Conservation (phyloP, 1,140 invertebrate genomes). For the Drosophila kikkawai region DNA sequence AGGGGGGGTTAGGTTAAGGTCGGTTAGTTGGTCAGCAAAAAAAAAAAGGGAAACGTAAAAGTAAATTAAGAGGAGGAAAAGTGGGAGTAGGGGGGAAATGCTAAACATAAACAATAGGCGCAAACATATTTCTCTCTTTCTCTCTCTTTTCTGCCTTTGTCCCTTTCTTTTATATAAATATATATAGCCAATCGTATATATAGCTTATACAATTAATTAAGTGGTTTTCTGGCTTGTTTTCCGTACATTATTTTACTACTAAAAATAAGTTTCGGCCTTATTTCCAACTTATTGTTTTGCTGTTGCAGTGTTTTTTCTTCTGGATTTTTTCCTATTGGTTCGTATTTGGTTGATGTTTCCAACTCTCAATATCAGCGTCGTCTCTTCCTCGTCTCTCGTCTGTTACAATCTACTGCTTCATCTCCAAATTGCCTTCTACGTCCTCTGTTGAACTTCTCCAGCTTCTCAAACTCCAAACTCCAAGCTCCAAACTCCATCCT, state of each 20-base stretch:
- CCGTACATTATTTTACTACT: slow-evolving; percentile 73
- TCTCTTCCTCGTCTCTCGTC: slow-evolving; percentile 28
- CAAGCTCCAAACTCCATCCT: not conserved
- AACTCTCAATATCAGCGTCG: slow-evolving; percentile 46
- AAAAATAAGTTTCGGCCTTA: slow-evolving; percentile 76
- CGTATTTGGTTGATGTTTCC: slow-evolving; percentile 70
- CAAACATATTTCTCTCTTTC: slow-evolving; percentile 34
- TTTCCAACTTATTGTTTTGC: slow-evolving; percentile 79
- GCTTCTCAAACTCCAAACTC: not conserved
- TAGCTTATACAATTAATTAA: slow-evolving; percentile 75
- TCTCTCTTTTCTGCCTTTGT: slow-evolving; percentile 14
- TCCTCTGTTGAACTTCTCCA: slow-evolving; percentile 30
- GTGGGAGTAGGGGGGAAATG: slow-evolving; percentile 26
- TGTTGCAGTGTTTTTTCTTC: slow-evolving; percentile 52
- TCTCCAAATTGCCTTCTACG: slow-evolving; percentile 20
- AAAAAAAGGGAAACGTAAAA: slow-evolving; percentile 48
- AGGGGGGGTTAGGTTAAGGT: slow-evolving; percentile 9
- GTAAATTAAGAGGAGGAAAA: slow-evolving; percentile 34
- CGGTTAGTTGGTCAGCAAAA: slow-evolving; percentile 31
- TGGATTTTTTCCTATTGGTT: slow-evolving; percentile 57
- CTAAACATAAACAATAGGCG: slow-evolving; percentile 60
- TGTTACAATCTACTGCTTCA: slow-evolving; percentile 52
- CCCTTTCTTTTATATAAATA: slow-evolving; percentile 21
- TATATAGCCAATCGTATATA: slow-evolving; percentile 58
- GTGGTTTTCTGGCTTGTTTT: slow-evolving; percentile 54